phyloP scores from a whole-genome alignment of 1,140 invertebrate species.

The Dendroctonus valens region DNA sequence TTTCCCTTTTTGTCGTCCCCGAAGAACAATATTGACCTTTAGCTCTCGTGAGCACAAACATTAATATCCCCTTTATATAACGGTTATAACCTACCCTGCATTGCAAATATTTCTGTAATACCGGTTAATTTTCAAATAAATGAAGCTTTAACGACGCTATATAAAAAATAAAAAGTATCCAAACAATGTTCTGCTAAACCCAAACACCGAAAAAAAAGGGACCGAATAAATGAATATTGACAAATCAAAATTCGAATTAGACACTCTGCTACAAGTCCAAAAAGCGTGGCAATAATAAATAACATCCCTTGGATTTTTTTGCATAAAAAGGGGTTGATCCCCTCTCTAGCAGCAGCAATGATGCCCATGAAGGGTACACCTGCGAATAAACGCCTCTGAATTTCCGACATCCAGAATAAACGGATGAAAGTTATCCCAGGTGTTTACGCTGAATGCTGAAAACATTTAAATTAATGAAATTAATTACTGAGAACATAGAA shows the following conservation, averaged over 20 bases:
- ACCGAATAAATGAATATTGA: too few species aligned
- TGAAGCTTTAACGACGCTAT: too few species aligned
- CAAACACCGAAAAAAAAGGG: too few species aligned
- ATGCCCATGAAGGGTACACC: conserved; percentile 12
- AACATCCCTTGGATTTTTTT: too few species aligned
- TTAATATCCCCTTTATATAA: conserved; percentile 8
- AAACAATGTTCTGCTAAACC: too few species aligned
- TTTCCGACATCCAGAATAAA: conserved; percentile 31
- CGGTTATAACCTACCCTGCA: conserved; percentile 3
- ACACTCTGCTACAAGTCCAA: too few species aligned
- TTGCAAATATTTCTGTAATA: conserved; percentile 4
- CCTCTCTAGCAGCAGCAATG: conserved; percentile 10
- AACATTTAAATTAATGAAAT: conserved; percentile 35
- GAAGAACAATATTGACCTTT: conserved; percentile 13
- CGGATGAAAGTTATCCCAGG: conserved; percentile 34
- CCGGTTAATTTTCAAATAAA: too few species aligned
- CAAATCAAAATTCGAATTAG: too few species aligned
- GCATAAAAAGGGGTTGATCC: conserved; percentile 2
- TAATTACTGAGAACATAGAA: conserved; percentile 14
- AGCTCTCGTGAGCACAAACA: conserved; percentile 4
- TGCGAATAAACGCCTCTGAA: conserved; percentile 13
- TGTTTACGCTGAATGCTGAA: conserved; percentile 31
- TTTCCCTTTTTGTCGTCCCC: background rate
- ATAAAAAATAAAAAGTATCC: too few species aligned
- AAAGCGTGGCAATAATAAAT: too few species aligned